Conservation (phyloP, 2,113 vertebrate species). For the Thunnus maccoyii region DNA sequence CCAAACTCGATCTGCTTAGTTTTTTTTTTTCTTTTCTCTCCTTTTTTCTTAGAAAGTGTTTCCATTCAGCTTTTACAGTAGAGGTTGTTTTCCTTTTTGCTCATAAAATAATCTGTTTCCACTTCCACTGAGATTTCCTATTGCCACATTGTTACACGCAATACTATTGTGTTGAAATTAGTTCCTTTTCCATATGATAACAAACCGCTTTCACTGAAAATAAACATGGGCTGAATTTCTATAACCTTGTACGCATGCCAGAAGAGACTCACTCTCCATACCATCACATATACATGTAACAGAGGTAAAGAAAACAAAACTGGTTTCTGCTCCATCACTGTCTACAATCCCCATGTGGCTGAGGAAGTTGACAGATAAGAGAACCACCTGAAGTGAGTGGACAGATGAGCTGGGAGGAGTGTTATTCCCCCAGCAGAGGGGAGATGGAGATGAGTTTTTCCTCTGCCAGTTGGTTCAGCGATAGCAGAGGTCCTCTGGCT, state of each 20-base stretch:
- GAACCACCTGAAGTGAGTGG: slow-evolving; percentile 46
- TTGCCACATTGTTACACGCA: slow-evolving; percentile 15
- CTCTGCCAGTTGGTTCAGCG: slow-evolving; percentile 40
- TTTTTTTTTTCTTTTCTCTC: neutral
- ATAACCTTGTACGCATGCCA: slow-evolving; percentile 40
- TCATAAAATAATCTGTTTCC: slow-evolving; percentile 30
- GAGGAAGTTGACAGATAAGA: slow-evolving; percentile 3
- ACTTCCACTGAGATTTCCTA: slow-evolving; percentile 65
- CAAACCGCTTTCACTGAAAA: slow-evolving; percentile 57
- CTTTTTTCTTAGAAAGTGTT: neutral
- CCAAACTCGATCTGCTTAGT: neutral
- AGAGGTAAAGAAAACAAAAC: neutral
- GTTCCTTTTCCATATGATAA: slow-evolving; percentile 54
- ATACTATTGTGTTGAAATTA: slow-evolving; percentile 71
- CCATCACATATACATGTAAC: neutral
- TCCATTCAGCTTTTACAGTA: slow-evolving; percentile 6
- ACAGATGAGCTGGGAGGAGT: slow-evolving; percentile 23
- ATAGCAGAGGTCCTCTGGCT: slow-evolving; percentile 66
- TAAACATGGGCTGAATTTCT: slow-evolving; percentile 58
- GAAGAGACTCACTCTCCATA: neutral
- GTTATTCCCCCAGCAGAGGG: slow-evolving; percentile 37
- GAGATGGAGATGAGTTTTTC: slow-evolving; percentile 68
- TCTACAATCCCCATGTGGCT: neutral
- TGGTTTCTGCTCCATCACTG: slow-evolving; percentile 8
- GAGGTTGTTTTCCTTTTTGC: slow-evolving; percentile 52